Evolutionary conservation across 2,113 vertebrate genomes (phyloP).

Genomic region (Alligator mississippiensis): DNA sequence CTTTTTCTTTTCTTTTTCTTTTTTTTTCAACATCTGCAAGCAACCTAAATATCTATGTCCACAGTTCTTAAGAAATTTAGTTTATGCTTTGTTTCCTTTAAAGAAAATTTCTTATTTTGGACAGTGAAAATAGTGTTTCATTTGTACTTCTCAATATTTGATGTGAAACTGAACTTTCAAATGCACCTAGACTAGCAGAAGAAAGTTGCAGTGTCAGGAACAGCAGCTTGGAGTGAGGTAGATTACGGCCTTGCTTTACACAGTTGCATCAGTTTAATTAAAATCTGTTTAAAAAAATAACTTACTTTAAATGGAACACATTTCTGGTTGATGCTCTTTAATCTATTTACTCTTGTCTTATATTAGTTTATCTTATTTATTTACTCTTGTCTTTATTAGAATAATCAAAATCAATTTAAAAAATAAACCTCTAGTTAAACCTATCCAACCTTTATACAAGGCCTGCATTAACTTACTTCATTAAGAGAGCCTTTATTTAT

Average conservation of each 20-base stretch:
- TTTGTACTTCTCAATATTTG: neutral
- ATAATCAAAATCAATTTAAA: neutral
- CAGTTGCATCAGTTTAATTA: neutral
- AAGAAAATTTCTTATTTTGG: neutral
- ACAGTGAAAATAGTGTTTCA: neutral
- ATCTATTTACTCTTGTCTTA: neutral
- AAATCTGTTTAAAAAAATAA: neutral
- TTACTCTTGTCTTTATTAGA: neutral
- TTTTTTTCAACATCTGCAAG: no score
- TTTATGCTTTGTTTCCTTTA: neutral
- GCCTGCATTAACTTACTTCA: neutral
- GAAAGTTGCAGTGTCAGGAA: no score
- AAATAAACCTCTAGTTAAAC: neutral
- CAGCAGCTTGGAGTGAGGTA: no score
- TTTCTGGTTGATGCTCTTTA: neutral
- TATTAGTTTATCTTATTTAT: neutral
- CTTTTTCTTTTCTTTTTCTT: neutral
- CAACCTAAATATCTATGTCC: no score
- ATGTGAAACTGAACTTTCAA: neutral
- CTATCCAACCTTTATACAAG: neutral
- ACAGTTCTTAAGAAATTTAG: no score
- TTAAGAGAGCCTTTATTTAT: neutral
- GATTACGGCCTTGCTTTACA: no score
- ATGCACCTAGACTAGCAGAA: no score
- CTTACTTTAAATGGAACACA: neutral